Evolutionary conservation across 2,113 vertebrate genomes (phyloP).

Genomic region (Acanthisitta chloris): DNA sequence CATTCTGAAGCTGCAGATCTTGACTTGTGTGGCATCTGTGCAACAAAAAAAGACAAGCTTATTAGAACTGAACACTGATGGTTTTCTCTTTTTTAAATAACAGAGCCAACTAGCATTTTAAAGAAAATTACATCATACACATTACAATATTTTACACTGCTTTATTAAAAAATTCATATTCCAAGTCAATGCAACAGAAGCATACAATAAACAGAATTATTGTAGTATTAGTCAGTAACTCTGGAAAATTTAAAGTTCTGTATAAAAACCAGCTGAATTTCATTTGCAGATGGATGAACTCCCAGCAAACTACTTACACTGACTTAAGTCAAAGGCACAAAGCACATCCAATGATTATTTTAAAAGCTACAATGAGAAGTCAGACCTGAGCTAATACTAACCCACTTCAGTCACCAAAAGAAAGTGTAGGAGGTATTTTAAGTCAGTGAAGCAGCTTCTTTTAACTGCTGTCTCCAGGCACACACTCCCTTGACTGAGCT

Average conservation of each 20-base stretch:
- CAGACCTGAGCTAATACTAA: neutral
- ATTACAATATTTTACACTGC: neutral
- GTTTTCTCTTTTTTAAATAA: neutral
- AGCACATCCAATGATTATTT: neutral
- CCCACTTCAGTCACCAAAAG: neutral
- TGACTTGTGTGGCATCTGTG: constrained; percentile 53
- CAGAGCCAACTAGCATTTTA: neutral
- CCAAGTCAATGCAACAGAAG: constrained; percentile 29
- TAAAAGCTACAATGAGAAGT: neutral
- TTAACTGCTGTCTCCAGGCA: neutral
- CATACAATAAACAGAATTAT: neutral
- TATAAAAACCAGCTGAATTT: neutral
- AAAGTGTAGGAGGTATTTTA: neutral
- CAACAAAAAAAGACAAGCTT: constrained; percentile 43
- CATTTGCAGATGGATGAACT: neutral
- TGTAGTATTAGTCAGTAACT: neutral
- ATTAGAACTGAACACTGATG: constrained; percentile 27
- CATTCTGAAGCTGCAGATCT: constrained; percentile 49
- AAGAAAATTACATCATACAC: constrained; percentile 57
- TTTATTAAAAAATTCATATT: constrained; percentile 46
- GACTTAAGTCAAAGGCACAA: constrained; percentile 5
- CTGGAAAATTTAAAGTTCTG: neutral
- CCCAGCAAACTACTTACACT: neutral
- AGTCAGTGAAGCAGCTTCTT: neutral
- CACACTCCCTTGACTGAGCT: neutral